Evolutionary conservation across 2,113 vertebrate genomes (phyloP), one percentile per base, ranked within the genome.

Genomic region (Myotis brandtii): DNA sequence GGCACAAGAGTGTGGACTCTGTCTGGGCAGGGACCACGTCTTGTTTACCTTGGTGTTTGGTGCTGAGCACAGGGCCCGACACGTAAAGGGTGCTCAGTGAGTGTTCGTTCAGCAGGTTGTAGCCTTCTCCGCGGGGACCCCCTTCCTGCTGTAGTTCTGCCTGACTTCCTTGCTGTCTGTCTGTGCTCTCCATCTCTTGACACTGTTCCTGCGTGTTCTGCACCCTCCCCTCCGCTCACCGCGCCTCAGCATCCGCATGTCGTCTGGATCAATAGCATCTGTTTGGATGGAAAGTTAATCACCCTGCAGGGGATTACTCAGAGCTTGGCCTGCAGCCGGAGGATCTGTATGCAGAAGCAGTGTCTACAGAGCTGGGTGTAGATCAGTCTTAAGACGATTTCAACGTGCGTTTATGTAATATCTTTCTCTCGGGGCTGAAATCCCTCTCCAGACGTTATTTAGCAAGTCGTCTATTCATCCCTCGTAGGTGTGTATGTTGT

Each of bases 401-500:
- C 88, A 93, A 62, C 46, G 54, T 66, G 30, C 67, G 37, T 95
- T 97, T 96, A 76, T 93, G 30, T 91, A 96, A 94, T 85, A 80
- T 62, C n/a, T 83, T 95, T 89, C 94, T 88, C 59, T 91, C 46
- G 52, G 86, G 40, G 83, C 50, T 91, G 40, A 94, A 95, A 94
- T 69, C 34, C 50, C 90, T 73, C 70, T 89, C 91, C 86, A 94
- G 91, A 82, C 11, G 32, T 76, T 82, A 72, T 94, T 81, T 76
- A 95, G 66, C 46, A 91, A 97, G 91, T 21, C 6, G 64, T 17
- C 75, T 94, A 76, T 80, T 93, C 91, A 92, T 73, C 64, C 73
- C 50, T 80, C 46, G 25, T 96, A 95, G 95, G 96, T 93, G 96
- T 96, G 92, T 95, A 25, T 72, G 79, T 94, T 97, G 77, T 97